Base-by-base conservation (phyloP, 2,888 invertebrate genomes). In the Eupeodes luniger region DNA sequence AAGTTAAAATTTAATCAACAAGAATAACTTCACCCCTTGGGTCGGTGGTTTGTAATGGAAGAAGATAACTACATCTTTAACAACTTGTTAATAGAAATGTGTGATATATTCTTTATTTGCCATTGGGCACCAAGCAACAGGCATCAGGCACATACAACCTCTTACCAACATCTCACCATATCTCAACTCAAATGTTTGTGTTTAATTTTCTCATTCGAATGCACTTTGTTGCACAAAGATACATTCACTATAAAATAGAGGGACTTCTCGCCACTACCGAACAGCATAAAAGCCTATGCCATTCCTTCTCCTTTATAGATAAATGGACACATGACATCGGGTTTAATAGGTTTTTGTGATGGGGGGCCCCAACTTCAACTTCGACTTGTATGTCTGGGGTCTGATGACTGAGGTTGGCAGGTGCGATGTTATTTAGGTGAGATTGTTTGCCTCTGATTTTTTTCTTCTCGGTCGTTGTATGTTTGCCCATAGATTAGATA, bases 101-200 rank as follows among this genome's bases (percentile, higher is more conserved):
- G 88, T 88, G 88, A 88, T 81, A 85, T 81, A 78, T 85, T 84
- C 74, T 75, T 85, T 88, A 81, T 88, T 88, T 88, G 87, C 77
- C 62, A 72, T 76, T 77, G 72, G 16, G 62, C 27, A 72, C 74
- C 66, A 81, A 1, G 12, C 57, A 12, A 64, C 64, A 62, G 27
- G 27, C 51, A n/a, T n/a, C 62, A 64, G 4, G 5, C 27, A 27
- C 27, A 27, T 27, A 16, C 4, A n/a, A 53, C 5, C 62, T 44
- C 62, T 16, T n/a, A 5, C 6, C n/a, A 9, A 16, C 69, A 40
- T 40, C 44, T 27, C n/a, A 36, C 16, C 10, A 61, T 40, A n/a
- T 76, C 79, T 16, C 47, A 78, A 34, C 64, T 67, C 67, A 51
- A 84, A 88, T 88, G 88, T 88, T 88, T 88, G 88, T 81, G 47